Evolutionary conservation across 2,888 invertebrate species (phyloP).

Genomic region (Acanthoscelides obtectus): DNA sequence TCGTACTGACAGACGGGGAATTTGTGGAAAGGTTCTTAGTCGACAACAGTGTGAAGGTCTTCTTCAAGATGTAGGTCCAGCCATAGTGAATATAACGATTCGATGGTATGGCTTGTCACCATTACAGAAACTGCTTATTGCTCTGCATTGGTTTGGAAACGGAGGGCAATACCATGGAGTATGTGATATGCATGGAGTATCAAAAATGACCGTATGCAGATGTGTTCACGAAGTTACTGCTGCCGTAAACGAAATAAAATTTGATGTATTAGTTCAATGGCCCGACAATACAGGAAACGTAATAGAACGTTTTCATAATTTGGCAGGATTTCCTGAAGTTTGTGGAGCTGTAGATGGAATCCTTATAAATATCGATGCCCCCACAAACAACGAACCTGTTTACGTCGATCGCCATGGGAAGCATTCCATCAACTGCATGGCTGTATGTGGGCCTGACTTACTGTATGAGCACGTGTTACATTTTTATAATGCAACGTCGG

Average conservation of each 20-base stretch:
- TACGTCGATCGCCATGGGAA: constrained; percentile 28
- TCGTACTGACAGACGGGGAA: constrained; percentile 7
- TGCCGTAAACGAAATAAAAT: constrained; percentile 22
- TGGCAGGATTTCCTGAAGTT: constrained; percentile 20
- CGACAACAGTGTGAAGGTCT: not conserved
- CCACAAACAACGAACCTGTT: constrained; percentile 25
- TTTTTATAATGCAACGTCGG: no score
- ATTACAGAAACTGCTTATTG: constrained; percentile 13
- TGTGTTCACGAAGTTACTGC: constrained; percentile 17
- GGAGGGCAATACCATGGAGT: constrained; percentile 14
- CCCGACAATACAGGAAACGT: constrained; percentile 4
- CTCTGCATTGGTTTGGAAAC: constrained; percentile 24
- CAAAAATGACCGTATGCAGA: constrained; percentile 25
- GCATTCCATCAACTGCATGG: constrained; percentile 26
- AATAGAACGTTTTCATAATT: constrained; percentile 13
- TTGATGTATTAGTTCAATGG: constrained; percentile 14
- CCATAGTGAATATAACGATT: constrained; percentile 10
- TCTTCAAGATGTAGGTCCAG: constrained; percentile 9
- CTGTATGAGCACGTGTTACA: no score
- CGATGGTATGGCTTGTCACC: constrained; percentile 15
- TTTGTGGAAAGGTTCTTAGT: constrained; percentile 14
- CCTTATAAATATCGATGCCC: constrained; percentile 24
- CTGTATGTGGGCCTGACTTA: constrained; percentile 21
- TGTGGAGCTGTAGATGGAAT: constrained; percentile 20
- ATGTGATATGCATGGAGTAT: constrained; percentile 28